These are phyloP conservation scores for Oncorhynchus clarkii DNA, from an alignment of 2,113 vertebrate genomes.

Conservation along the genomic window DNA sequence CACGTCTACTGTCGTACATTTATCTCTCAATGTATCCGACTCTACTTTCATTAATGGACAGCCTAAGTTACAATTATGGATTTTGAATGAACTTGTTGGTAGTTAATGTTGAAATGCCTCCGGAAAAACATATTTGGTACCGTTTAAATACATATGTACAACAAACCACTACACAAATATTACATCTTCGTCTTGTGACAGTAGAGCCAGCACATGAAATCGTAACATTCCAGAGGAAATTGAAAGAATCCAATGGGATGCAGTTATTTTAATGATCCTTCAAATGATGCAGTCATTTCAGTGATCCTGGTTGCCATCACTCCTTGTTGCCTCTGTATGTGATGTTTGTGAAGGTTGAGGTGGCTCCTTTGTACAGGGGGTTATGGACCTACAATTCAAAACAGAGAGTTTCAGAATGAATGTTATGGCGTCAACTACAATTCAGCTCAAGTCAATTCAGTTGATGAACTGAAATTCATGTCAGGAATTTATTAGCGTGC, in stretches of 20 bases:
- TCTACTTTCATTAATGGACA: constrained; percentile 12
- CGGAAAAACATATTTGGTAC: constrained; percentile 46
- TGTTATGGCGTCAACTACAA: neutral
- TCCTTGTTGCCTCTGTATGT: constrained; percentile 87
- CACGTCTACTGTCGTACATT: neutral
- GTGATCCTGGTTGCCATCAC: constrained; percentile 51
- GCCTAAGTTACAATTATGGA: constrained; percentile 5
- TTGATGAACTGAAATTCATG: neutral
- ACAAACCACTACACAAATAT: constrained; percentile 50
- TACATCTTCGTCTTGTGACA: constrained; percentile 58
- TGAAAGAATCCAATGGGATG: constrained; percentile 27
- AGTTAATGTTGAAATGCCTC: constrained; percentile 35
- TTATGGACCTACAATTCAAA: constrained; percentile 83
- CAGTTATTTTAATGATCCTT: constrained; percentile 18
- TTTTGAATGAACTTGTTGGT: constrained; percentile 4
- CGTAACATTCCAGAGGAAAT: constrained; percentile 31
- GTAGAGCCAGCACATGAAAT: constrained; percentile 71
- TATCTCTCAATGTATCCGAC: constrained; percentile 6
- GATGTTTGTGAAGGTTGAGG: constrained; percentile 96
- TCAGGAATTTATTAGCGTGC: no score
- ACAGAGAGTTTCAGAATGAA: neutral
- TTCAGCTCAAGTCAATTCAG: constrained; percentile 6
- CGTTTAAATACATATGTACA: constrained; percentile 73
- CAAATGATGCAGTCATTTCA: constrained; percentile 8
- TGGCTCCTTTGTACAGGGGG: constrained; percentile 93